A percentile compares a stretch with the other conserved stretches of the same genome.
Evolutionary conservation across 2,888 invertebrate genomes (phyloP).

Genomic region (Habrosyne pyritoides): DNA sequence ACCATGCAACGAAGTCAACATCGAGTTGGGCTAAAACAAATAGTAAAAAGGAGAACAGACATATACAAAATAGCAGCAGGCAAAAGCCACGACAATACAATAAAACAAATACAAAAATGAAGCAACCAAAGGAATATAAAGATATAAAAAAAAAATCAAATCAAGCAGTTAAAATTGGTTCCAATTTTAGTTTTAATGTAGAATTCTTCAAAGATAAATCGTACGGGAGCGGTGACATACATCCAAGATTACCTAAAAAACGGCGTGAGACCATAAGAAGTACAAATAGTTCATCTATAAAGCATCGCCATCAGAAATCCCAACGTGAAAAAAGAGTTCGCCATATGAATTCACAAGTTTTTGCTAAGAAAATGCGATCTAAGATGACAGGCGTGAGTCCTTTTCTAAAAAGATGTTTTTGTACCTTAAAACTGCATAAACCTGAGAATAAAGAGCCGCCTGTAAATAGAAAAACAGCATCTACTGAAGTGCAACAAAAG

Average conservation of each 20-base stretch:
- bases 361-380: constrained; percentile 24
- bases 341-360: constrained; percentile 30
- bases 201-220: constrained; percentile 43
- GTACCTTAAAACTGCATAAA: constrained; percentile 41
- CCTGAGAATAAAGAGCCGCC: constrained; percentile 10
- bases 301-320: constrained; percentile 16
- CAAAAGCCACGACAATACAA: background rate
- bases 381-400: constrained; percentile 28
- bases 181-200: constrained; percentile 42
- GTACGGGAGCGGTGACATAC: constrained; percentile 5
- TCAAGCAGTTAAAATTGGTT: constrained; percentile 43
- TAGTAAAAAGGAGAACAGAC: background rate
- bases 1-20: constrained; percentile 2
- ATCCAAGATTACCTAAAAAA: constrained; percentile 10
- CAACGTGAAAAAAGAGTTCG: constrained; percentile 19
- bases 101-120: background rate
- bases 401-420: constrained; percentile 47
- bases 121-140: background rate
- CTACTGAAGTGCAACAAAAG: background rate
- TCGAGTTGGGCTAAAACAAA: background rate
- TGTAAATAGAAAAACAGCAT: background rate
- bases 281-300: constrained; percentile 9
- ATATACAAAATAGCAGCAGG: background rate
- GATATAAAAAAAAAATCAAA: constrained; percentile 10
- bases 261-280: background rate